phyloP scores from a whole-genome alignment of 1,140 invertebrate genomes.

The Trigoniulus corallinus region DNA sequence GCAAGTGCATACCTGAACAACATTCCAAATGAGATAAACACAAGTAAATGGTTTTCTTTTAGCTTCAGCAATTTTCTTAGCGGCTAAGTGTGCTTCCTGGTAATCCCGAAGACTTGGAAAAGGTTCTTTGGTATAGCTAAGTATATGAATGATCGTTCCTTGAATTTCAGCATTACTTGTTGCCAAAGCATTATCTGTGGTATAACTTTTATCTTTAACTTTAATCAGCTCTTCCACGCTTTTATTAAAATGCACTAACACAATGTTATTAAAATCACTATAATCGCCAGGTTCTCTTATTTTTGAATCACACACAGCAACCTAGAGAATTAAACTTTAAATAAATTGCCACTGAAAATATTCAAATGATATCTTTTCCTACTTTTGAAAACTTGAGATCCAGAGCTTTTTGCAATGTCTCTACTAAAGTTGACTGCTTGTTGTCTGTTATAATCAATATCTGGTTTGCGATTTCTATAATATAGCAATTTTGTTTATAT shows the following conservation, averaged over 20 bases:
- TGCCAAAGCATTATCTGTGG: background rate
- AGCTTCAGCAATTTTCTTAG: background rate
- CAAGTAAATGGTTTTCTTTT: background rate
- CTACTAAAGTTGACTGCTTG: background rate
- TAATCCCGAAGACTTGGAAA: background rate
- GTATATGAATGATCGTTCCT: background rate
- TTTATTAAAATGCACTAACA: background rate
- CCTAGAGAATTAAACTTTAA: background rate
- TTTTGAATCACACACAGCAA: background rate
- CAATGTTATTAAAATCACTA: background rate
- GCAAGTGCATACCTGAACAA: background rate
- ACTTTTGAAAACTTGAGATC: background rate
- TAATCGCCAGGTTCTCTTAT: conserved; percentile 1
- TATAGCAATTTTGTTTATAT: background rate
- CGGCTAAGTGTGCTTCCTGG: background rate
- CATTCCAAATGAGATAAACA: background rate
- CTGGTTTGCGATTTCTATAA: background rate
- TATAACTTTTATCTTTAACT: background rate
- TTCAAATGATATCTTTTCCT: background rate
- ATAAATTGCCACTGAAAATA: background rate
- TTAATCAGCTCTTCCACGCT: background rate
- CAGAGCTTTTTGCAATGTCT: background rate
- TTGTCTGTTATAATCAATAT: background rate
- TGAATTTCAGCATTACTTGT: background rate
- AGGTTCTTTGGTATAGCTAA: background rate